Percentiles rank a stretch among this genome's conserved stretches.
phyloP scores from a whole-genome alignment of 2,888 invertebrate genomes.

The Nomada ruficornis region DNA sequence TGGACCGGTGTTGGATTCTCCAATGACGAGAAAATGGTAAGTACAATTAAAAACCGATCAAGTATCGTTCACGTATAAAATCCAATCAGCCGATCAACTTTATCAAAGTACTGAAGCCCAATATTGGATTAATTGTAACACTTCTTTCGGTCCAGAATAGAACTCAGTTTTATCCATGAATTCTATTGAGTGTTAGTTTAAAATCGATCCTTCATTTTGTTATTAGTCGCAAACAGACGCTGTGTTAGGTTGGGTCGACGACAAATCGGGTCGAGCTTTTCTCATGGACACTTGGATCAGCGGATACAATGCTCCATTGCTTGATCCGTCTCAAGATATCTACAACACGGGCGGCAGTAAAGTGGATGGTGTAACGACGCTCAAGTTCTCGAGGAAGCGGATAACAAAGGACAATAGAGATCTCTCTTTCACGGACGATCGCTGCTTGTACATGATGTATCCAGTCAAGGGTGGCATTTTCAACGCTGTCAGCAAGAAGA shows the following conservation, averaged over 20 bases:
- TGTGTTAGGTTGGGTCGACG: constrained; percentile 95
- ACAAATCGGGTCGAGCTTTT: constrained; percentile 90
- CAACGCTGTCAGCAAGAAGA: constrained; percentile 93
- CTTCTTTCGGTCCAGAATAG: neutral
- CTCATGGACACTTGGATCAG: constrained; percentile 95
- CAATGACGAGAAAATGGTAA: constrained; percentile 92
- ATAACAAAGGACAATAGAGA: constrained; percentile 91
- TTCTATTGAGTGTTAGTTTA: neutral
- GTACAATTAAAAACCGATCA: neutral
- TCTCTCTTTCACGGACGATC: constrained; percentile 91
- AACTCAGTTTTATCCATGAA: neutral
- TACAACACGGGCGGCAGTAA: constrained; percentile 89
- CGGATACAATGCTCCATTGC: constrained; percentile 90
- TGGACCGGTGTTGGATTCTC: constrained; percentile 98
- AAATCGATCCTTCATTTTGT: constrained; percentile 1
- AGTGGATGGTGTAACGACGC: constrained; percentile 90
- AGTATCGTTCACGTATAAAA: neutral
- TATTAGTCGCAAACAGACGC: constrained; percentile 93
- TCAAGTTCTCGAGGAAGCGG: constrained; percentile 92
- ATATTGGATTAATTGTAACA: neutral
- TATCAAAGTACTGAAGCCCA: neutral
- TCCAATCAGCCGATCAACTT: neutral
- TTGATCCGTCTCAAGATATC: constrained; percentile 91
- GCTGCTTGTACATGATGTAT: constrained; percentile 95
- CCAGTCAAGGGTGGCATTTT: constrained; percentile 93